Percentiles rank a stretch among this genome's conserved stretches.
Evolutionary conservation across 2,113 vertebrate genomes (phyloP).

Genomic region (Pterophyllum scalare): DNA sequence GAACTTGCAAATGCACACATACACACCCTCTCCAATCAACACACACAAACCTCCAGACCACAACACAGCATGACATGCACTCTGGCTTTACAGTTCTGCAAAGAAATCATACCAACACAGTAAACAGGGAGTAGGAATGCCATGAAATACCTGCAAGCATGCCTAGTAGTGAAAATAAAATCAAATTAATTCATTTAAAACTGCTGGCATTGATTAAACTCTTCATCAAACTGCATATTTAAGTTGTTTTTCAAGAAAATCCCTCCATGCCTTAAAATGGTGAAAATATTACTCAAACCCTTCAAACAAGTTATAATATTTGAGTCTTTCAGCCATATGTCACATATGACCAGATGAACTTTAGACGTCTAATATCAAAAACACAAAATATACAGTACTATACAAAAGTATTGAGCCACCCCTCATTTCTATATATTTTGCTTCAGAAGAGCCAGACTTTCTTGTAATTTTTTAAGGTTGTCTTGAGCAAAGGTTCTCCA

Average conservation of each 20-base stretch:
- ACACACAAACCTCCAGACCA: constrained; percentile 23
- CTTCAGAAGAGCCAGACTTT: neutral
- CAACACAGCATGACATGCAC: constrained; percentile 22
- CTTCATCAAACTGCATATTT: too few species aligned
- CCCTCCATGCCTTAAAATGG: too few species aligned
- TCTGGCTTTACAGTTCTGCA: constrained; percentile 23
- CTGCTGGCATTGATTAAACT: too few species aligned
- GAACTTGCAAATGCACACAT: constrained; percentile 34
- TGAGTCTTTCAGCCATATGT: neutral
- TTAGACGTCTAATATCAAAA: neutral
- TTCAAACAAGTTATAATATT: too few species aligned
- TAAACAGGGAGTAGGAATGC: neutral
- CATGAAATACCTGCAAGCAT: constrained; percentile 4
- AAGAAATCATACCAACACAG: constrained; percentile 19
- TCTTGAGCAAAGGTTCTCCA: neutral
- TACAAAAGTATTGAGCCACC: neutral
- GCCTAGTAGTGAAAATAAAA: neutral
- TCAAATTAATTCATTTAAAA: neutral
- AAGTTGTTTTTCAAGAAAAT: too few species aligned
- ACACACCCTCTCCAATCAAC: neutral
- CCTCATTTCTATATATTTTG: neutral
- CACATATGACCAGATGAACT: neutral
- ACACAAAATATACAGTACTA: neutral
- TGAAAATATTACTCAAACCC: too few species aligned
- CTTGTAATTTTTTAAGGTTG: neutral